These are phyloP conservation scores for Coluber constrictor DNA, from an alignment of 2,797 vertebrate species.

Conservation along the genomic window DNA sequence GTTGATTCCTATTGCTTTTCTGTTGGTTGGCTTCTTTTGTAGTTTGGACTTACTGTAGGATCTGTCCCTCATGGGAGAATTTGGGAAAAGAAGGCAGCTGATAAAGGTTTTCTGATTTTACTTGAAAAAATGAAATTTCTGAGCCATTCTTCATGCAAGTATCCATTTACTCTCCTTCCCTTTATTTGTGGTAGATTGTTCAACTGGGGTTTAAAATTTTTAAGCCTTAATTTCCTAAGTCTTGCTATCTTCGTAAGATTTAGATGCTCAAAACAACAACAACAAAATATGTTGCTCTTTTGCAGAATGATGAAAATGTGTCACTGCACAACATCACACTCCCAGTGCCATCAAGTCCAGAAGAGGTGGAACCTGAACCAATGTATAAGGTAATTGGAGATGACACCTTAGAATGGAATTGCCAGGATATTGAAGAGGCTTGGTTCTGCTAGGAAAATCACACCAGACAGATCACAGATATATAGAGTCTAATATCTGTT, in stretches of 20 bases:
- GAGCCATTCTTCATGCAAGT: background rate
- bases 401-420: background rate
- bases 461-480: too few species aligned
- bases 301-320: constrained; percentile 71
- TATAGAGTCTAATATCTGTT: background rate
- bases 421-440: background rate
- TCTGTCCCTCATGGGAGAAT: background rate
- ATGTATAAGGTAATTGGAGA: constrained; percentile 66
- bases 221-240: background rate
- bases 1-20: background rate
- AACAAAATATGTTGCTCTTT: constrained; percentile 13
- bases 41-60: background rate
- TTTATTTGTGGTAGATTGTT: background rate
- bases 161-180: background rate
- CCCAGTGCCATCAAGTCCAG: constrained; percentile 76
- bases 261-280: background rate
- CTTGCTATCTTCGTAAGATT: background rate
- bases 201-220: background rate
- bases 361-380: constrained; percentile 70
- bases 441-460: background rate
- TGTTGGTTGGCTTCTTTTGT: background rate
- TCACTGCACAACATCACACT: constrained; percentile 73
- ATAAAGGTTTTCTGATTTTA: background rate
- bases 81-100: background rate
- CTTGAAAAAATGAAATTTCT: background rate